Evolutionary conservation across 1,140 invertebrate genomes (phyloP).

Genomic region (Ostrea denselamellosa): DNA sequence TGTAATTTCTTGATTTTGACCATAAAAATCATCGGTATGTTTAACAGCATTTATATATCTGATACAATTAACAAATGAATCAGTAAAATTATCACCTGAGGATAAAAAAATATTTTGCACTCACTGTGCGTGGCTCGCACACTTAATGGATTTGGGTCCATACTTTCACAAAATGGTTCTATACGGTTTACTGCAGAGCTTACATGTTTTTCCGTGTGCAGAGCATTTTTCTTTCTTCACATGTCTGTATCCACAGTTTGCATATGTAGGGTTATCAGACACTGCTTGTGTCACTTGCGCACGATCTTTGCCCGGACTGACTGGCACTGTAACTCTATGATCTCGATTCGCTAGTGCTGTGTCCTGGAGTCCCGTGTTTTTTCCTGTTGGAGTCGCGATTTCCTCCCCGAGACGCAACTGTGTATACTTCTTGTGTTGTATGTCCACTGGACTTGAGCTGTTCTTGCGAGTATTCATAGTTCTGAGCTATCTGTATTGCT

Average conservation of each 20-base stretch:
- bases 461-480: conserved; percentile 51
- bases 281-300: neutral
- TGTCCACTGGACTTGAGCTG: conserved; percentile 46
- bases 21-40: no score
- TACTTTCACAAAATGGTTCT: neutral
- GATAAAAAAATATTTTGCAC: neutral
- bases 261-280: neutral
- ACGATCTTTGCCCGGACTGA: no score
- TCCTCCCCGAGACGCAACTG: neutral
- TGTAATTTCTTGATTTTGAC: no score
- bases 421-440: neutral
- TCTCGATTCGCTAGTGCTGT: neutral
- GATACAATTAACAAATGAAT: no score
- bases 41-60: no score
- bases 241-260: neutral
- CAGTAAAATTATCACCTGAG: neutral
- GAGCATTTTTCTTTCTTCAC: neutral
- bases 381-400: neutral
- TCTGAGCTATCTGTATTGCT: conserved; percentile 55
- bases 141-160: neutral
- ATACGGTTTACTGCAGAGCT: neutral
- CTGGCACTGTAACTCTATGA: no score
- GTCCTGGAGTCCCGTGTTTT: neutral
- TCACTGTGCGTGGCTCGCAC: neutral
- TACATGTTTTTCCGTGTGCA: neutral